Conservation (phyloP, 2,888 invertebrate genomes). For the Hipparchia semele region DNA sequence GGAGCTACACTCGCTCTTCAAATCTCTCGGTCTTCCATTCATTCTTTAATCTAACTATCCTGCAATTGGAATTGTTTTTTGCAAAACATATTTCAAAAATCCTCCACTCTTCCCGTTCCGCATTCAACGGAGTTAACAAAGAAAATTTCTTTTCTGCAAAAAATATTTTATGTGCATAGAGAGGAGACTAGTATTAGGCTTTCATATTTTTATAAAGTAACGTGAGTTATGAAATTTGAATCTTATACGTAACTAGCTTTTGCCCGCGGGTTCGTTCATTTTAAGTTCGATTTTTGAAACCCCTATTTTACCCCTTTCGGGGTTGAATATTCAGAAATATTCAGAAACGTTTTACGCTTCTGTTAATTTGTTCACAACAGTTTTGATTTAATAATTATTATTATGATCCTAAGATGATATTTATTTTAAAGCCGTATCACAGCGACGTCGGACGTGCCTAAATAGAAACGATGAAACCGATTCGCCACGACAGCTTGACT, state of each 20-base stretch:
- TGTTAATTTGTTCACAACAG: no score
- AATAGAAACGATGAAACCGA: no score
- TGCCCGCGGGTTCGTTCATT: no score
- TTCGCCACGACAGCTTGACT: no score
- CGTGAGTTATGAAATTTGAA: background rate
- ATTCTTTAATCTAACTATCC: conserved; percentile 41
- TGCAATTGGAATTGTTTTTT: conserved; percentile 37
- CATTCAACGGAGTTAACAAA: conserved; percentile 28
- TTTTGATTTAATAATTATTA: no score
- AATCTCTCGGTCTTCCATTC: conserved; percentile 37
- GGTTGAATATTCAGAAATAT: no score
- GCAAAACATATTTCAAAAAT: conserved; percentile 24
- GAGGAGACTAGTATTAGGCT: conserved; percentile 19
- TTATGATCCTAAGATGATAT: no score
- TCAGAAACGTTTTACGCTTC: no score
- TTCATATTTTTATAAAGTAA: conserved; percentile 3
- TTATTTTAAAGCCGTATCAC: no score
- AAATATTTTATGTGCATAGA: conserved; percentile 9
- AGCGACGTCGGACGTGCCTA: no score
- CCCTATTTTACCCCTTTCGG: no score
- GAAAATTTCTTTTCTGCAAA: conserved; percentile 26
- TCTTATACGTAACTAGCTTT: background rate
- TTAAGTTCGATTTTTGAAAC: no score
- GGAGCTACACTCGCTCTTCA: conserved; percentile 33
- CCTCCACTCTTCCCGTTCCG: conserved; percentile 20